These are phyloP conservation scores for Parasteatoda lunata DNA, from an alignment of 2,888 invertebrate species.

Conservation along the genomic window DNA sequence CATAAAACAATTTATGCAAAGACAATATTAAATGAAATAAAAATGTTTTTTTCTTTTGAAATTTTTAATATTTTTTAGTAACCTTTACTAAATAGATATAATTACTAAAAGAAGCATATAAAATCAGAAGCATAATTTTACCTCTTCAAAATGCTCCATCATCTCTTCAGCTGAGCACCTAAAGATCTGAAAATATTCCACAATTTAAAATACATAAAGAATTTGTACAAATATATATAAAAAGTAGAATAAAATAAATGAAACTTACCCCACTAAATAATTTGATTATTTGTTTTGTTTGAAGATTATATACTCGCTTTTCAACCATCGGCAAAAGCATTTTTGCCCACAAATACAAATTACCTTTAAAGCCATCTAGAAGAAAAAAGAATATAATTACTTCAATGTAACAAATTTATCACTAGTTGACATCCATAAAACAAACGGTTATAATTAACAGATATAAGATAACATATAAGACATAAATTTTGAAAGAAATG, in stretches of 20 bases:
- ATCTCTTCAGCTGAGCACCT: conserved; percentile 84
- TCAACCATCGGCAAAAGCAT: conserved; percentile 87
- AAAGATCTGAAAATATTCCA: conserved; percentile 78
- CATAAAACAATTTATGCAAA: too few relatives aligned
- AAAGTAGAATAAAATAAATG: conserved; percentile 1
- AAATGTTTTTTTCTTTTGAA: too few relatives aligned
- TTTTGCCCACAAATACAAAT: conserved; percentile 86
- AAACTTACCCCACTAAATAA: conserved; percentile 82
- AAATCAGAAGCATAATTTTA: conserved; percentile 4
- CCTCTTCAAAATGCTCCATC: conserved; percentile 87
- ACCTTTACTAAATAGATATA: not conserved
- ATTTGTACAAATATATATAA: not conserved
- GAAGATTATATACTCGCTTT: conserved; percentile 91
- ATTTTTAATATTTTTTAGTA: too few relatives aligned
- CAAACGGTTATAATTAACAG: too few relatives aligned
- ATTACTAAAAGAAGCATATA: not conserved
- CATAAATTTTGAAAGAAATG: too few relatives aligned
- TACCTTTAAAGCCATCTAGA: conserved; percentile 83
- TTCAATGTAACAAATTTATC: not conserved
- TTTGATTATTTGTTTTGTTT: conserved; percentile 92
- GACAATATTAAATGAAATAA: too few relatives aligned
- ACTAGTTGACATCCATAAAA: too few relatives aligned
- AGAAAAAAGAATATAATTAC: conserved; percentile 29
- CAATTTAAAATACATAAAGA: not conserved
- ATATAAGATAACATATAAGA: too few relatives aligned